Evolutionary conservation across 2,797 vertebrate species (phyloP), one percentile per base, ranked within the genome.

Genomic region (Holocentrus rufus): DNA sequence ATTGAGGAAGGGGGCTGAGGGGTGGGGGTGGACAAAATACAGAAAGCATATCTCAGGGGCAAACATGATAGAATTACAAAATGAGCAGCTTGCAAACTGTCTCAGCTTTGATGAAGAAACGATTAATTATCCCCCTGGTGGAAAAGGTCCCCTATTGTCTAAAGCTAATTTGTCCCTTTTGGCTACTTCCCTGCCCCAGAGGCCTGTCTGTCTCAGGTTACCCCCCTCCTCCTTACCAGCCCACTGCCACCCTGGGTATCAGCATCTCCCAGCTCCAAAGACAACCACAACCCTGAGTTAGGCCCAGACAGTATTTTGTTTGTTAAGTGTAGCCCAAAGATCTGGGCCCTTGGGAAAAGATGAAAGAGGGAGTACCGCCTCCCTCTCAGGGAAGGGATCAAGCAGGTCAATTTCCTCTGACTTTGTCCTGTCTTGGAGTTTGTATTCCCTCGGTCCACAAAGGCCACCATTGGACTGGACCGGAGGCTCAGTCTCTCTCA

Each of bases 71-170:
- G 94, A 94, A 95, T 97, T 96, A 96, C 96, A 95, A 93, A 95
- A 95, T 90, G 93, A 96, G 94, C 95, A 96, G 95, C 95, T 96
- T 96, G 95, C 94, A 94, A 95, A 96, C 95, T 95, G 95, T 93
- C 94, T 90, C 92, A 47, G 85, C 95, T 96, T 96, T 96, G 95
- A 97, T 95, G 95, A 95, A 95, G 95, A 91, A 95, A 94, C 94
- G 91, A 95, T 96, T 96, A 96, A 97, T 97, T 96, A 96, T 93
- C 92, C 89, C 92, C 92, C 88, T 84, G 90, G 93, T 94, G 94
- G 94, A 96, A 92, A 94, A 95, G 95, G 95, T 95, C 94, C 92
- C 88, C 91, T 91, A 90, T 95, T 95, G 95, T 95, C 93, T 94
- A 87, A 93, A 93, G 93, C 93, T 96, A 95, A 96, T 96, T 95